Percentiles rank a stretch among this genome's conserved stretches.
phyloP scores from a whole-genome alignment of 1,140 invertebrate genomes.

The Drosophila pseudoananassae region DNA sequence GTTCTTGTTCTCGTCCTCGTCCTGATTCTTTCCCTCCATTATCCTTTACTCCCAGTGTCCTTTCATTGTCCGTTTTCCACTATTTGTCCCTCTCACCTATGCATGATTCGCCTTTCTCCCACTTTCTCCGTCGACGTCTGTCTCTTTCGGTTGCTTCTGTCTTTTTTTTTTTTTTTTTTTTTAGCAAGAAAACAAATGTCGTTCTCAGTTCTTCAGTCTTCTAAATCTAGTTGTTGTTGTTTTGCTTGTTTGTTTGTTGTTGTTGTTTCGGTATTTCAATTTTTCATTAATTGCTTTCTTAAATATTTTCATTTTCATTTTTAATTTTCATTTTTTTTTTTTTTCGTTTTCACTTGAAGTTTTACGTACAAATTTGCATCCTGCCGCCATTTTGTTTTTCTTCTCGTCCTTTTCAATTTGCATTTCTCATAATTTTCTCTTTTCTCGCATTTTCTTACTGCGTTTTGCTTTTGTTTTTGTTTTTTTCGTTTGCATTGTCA shows the following conservation, averaged over 20 bases:
- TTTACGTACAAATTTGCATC: constrained; percentile 74
- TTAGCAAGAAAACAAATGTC: constrained; percentile 53
- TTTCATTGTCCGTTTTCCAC: constrained; percentile 17
- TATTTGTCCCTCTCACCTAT: constrained; percentile 4
- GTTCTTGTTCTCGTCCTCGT: not conserved
- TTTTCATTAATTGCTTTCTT: constrained; percentile 55
- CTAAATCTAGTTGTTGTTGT: constrained; percentile 70
- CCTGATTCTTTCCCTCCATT: constrained; percentile 4
- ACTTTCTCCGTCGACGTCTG: constrained; percentile 4
- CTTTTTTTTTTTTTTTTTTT: constrained; percentile 5
- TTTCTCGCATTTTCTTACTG: constrained; percentile 5
- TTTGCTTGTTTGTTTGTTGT: constrained; percentile 65
- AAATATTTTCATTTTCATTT: not conserved
- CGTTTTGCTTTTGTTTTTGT: constrained; percentile 13
- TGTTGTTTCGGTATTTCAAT: constrained; percentile 52
- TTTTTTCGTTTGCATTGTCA: constrained; percentile 29
- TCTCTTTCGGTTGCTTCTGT: constrained; percentile 24
- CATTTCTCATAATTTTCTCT: constrained; percentile 19
- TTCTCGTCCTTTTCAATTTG: constrained; percentile 19
- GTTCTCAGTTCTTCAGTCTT: constrained; percentile 80
- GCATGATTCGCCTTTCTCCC: constrained; percentile 8
- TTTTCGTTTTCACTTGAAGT: constrained; percentile 60
- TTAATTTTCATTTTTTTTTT: no score
- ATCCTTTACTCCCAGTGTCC: not conserved
- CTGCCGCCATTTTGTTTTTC: not conserved